Conservation (phyloP, 1,140 invertebrate genomes). For the Drosophila suzukii region DNA sequence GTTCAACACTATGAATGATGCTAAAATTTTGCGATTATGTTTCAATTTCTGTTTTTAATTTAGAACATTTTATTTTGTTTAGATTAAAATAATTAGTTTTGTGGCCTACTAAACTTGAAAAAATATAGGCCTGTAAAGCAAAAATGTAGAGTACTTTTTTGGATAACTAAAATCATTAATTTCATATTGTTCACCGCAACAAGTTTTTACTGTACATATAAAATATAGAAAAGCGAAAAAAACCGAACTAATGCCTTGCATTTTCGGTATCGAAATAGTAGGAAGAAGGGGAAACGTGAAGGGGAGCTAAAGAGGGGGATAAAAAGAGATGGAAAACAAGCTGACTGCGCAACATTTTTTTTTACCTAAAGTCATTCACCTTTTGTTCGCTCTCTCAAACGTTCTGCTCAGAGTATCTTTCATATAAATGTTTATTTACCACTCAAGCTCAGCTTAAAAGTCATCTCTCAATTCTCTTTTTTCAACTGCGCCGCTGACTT, state of each 20-base stretch:
- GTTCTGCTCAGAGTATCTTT: conserved; percentile 22
- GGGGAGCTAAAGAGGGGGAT: conserved; percentile 6
- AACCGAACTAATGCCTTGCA: conserved; percentile 57
- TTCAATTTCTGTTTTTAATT: too few relatives aligned
- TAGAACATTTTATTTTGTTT: too few relatives aligned
- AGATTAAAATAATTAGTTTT: too few relatives aligned
- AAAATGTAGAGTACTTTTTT: too few relatives aligned
- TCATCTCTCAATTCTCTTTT: conserved; percentile 10
- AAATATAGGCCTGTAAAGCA: too few relatives aligned
- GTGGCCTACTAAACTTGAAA: too few relatives aligned
- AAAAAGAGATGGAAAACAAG: conserved; percentile 16
- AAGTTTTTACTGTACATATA: conserved; percentile 2
- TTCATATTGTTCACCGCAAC: not conserved
- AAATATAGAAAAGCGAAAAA: conserved; percentile 1
- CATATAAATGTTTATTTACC: not conserved
- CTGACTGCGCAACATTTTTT: conserved; percentile 38
- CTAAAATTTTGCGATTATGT: too few relatives aligned
- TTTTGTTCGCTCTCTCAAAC: conserved; percentile 38
- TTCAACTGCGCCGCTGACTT: conserved; percentile 51
- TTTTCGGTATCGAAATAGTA: conserved; percentile 54
- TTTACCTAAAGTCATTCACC: conserved; percentile 65
- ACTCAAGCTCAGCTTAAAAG: conserved; percentile 26
- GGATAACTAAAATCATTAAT: not conserved
- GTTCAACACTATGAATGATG: too few relatives aligned
- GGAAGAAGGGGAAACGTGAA: conserved; percentile 24